Evolutionary conservation across 2,113 vertebrate species (phyloP).

Genomic region (Climacteris rufus): DNA sequence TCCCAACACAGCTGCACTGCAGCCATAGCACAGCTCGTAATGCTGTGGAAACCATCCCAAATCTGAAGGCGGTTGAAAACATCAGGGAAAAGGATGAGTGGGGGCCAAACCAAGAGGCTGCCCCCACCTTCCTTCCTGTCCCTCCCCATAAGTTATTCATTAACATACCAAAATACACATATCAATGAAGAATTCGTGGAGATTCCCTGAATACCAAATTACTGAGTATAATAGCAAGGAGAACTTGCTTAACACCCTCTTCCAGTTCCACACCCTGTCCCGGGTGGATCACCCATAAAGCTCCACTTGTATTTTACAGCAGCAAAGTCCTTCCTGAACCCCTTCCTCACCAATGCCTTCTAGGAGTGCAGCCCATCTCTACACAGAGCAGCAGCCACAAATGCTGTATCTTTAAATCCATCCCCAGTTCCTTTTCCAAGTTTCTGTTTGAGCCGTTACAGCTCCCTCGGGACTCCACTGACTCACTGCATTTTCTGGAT

Average conservation of each 20-base stretch:
- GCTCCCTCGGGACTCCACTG: constrained; percentile 67
- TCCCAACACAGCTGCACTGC: not conserved
- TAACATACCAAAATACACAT: constrained; percentile 33
- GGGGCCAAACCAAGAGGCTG: not conserved
- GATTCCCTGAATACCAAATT: constrained; percentile 62
- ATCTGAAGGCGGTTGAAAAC: not conserved
- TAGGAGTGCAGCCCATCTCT: not conserved
- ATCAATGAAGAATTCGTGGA: constrained; percentile 49
- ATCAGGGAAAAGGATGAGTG: not conserved
- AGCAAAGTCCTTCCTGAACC: not conserved
- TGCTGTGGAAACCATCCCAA: not conserved
- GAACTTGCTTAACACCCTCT: constrained; percentile 1
- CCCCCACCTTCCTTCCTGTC: constrained; percentile 24
- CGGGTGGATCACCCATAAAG: not conserved
- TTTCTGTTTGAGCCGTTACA: constrained; percentile 67
- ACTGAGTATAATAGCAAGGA: constrained; percentile 29
- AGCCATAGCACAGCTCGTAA: not conserved
- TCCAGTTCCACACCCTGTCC: constrained; percentile 45
- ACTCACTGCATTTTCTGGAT: constrained; percentile 71
- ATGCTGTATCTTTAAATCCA: constrained; percentile 70
- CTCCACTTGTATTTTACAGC: not conserved
- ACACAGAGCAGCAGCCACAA: not conserved
- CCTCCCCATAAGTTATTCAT: constrained; percentile 26
- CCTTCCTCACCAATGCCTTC: not conserved
- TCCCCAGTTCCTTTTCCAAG: constrained; percentile 38